Evolutionary conservation across 2,113 vertebrate genomes (phyloP).

Genomic region (Hystrix cristata): DNA sequence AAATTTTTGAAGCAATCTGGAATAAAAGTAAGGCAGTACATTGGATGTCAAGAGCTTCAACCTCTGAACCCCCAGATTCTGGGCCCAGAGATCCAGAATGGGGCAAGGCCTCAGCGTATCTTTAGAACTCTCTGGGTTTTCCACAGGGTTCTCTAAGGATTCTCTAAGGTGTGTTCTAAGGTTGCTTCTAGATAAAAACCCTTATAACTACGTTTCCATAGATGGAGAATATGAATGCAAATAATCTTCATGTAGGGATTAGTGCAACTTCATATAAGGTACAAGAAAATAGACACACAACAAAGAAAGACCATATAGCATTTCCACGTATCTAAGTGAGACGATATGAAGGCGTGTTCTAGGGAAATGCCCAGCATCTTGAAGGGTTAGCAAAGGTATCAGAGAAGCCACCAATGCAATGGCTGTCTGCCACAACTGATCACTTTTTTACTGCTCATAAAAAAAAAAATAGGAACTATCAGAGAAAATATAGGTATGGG

Average conservation of each 20-base stretch:
- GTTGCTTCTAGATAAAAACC: not conserved
- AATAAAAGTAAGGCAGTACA: not conserved
- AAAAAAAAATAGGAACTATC: not conserved
- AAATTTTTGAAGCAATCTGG: not conserved
- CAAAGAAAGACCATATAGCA: not conserved
- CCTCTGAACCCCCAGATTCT: not conserved
- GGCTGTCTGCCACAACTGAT: not conserved
- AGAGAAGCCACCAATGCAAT: not conserved
- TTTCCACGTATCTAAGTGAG: not conserved
- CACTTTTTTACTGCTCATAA: not conserved
- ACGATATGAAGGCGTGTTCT: accelerated
- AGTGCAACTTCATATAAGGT: not conserved
- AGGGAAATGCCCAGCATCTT: not conserved
- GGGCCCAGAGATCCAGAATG: not conserved
- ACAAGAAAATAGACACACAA: not conserved
- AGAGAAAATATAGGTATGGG: not conserved
- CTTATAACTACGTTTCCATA: not conserved
- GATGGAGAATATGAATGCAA: not conserved
- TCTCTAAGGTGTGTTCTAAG: not conserved
- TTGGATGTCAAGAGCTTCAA: not conserved
- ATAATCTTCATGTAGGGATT: not conserved
- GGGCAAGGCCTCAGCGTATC: not conserved
- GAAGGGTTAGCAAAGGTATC: not conserved
- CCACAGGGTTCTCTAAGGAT: not conserved
- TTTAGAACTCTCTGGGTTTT: not conserved